phyloP scores from a whole-genome alignment of 2,113 vertebrate genomes.

The Eclectus roratus region DNA sequence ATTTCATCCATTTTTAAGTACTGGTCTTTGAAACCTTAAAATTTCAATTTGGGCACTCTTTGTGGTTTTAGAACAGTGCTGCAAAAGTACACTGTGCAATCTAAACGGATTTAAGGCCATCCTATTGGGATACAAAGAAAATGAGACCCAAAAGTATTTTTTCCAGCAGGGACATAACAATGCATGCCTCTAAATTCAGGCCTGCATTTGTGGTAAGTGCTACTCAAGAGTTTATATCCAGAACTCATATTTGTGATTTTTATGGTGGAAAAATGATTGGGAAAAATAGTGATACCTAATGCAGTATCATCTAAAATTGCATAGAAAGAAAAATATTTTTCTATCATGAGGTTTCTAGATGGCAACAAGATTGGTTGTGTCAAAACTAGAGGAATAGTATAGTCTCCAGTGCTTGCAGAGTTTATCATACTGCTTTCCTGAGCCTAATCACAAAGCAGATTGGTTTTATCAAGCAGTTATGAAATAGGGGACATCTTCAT shows the following conservation, averaged over 20 bases:
- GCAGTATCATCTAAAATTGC: background rate
- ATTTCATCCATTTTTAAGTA: background rate
- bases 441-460: background rate
- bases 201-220: background rate
- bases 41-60: background rate
- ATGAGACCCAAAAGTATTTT: background rate
- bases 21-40: background rate
- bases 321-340: background rate
- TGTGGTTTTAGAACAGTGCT: background rate
- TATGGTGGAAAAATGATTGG: background rate
- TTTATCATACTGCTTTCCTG: background rate
- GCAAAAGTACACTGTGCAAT: background rate
- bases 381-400: background rate
- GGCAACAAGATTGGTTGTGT: background rate
- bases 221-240: background rate
- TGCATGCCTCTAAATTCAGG: background rate
- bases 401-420: background rate
- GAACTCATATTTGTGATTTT: background rate
- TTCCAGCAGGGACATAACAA: background rate
- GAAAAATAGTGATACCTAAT: background rate
- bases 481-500: background rate
- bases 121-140: background rate
- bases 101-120: background rate
- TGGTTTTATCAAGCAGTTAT: background rate
- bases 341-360: background rate